Evolutionary conservation across 1,140 invertebrate species (phyloP), one percentile per base, ranked within the genome.

Genomic region (Pissodes strobi): DNA sequence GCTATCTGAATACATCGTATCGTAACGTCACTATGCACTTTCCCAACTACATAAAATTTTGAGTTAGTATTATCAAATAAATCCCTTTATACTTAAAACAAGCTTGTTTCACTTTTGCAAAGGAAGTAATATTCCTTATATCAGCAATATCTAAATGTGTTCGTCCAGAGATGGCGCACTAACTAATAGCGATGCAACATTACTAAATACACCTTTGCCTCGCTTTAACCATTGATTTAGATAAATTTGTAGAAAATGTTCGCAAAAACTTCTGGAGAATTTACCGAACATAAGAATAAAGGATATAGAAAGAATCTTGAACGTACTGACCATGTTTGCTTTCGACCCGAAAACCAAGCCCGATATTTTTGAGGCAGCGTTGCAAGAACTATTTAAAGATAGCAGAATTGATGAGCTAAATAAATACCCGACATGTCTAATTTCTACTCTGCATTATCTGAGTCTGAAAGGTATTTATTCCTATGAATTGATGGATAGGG

Each of bases 271-370:
- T 4, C 51, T 64, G 6, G 56, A 67, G 18, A 39, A 65, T 65
- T 45, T 74, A 6, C 30, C 75, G 1, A 19, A 52, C 1, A 69
- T 79, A 0, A 79, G 86, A 51, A 43, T 88, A 0, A 88, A 89
- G 76, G 87, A 89, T 66, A 72, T 88, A 8, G 87, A 88, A 75
- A 78, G 86, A 59, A 73, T 87, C 1, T 64, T 82, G 2, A 79
- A 83, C 56, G 73, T 75, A 1, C 73, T 86, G 17, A 74, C 73
- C 2, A 76, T 81, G 57, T 85, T 83, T 30, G 80, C 84, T 70
- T 74, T 79, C 46, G 58, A 76, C 10, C 78, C 78, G 9, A 25
- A 75, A 66, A 76, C 74, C 19, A 69, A 76, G 38, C 68, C 69
- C 0, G 72, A 79, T 12, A 37, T 86, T 10, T 84, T 79, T 59